Conservation (phyloP, 92 coral and sea anemone genomes). For the Siderastrea siderea region DNA sequence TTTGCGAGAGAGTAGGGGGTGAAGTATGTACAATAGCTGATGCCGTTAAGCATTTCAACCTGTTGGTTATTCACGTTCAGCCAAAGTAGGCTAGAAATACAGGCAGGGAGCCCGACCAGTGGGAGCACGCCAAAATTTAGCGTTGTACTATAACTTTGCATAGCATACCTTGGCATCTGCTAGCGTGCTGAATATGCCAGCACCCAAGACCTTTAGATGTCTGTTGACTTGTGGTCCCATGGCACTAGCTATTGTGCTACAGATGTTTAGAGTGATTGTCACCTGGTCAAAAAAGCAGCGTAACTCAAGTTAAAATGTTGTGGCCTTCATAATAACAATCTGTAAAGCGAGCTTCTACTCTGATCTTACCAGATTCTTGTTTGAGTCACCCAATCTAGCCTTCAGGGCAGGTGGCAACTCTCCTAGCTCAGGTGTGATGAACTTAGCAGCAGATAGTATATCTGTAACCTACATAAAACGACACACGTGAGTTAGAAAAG, state of each 20-base stretch:
- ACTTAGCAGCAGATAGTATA: slow-evolving; percentile 89
- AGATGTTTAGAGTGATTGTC: slow-evolving; percentile 78
- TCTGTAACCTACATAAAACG: slow-evolving; percentile 72
- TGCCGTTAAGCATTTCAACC: too few species aligned
- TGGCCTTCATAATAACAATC: background rate
- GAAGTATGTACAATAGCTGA: too few species aligned
- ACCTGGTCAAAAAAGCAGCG: slow-evolving; percentile 53
- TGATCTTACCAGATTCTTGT: slow-evolving; percentile 91
- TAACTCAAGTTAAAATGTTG: background rate
- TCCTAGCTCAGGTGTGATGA: slow-evolving; percentile 90
- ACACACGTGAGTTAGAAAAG: background rate
- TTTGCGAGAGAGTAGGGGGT: too few species aligned
- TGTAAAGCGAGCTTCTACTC: background rate
- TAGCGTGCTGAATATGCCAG: slow-evolving; percentile 91
- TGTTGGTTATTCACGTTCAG: too few species aligned
- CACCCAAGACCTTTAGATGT: slow-evolving; percentile 85
- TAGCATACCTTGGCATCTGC: slow-evolving; percentile 92
- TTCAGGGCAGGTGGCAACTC: slow-evolving; percentile 96
- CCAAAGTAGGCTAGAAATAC: too few species aligned
- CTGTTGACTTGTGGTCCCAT: slow-evolving; percentile 91
- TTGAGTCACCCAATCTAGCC: slow-evolving; percentile 96
- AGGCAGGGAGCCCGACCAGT: too few species aligned
- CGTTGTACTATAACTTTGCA: too few species aligned
- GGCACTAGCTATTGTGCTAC: slow-evolving; percentile 87
- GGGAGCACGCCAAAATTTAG: too few species aligned